These are phyloP conservation scores for Palythoa heliodiscus DNA, from an alignment of 92 coral and sea anemone genomes.

Conservation along the genomic window DNA sequence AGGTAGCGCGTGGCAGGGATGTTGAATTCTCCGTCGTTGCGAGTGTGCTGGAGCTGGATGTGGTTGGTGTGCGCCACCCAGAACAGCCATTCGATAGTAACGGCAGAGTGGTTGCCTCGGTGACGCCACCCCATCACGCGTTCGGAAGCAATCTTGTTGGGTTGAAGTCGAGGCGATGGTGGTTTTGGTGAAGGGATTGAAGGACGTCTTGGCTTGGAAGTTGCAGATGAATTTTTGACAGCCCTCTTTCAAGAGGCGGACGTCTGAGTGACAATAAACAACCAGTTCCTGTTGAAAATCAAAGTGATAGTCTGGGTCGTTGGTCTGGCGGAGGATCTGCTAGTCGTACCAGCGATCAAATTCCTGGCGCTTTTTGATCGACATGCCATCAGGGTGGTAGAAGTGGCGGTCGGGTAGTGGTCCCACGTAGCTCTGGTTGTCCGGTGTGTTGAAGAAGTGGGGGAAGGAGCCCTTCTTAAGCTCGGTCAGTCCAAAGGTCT, in stretches of 20 bases:
- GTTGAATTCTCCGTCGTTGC: background rate
- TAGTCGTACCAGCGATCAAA: too few species aligned
- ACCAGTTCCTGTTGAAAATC: too few species aligned
- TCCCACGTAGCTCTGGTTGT: constrained; percentile 14
- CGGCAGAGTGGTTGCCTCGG: background rate
- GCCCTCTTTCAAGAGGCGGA: too few species aligned
- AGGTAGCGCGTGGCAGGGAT: background rate
- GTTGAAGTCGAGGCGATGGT: background rate
- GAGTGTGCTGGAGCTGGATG: background rate
- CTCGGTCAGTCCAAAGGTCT: background rate
- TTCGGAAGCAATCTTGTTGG: background rate
- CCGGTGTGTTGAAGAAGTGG: constrained; percentile 12
- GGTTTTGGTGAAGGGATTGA: too few species aligned
- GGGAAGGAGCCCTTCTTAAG: constrained; percentile 5
- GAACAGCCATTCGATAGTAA: background rate
- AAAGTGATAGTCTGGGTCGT: too few species aligned
- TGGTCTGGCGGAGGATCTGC: too few species aligned
- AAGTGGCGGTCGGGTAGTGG: background rate
- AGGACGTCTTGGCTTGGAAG: too few species aligned
- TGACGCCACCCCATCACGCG: background rate
- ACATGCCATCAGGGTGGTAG: too few species aligned
- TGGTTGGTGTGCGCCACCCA: background rate
- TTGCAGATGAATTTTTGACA: too few species aligned
- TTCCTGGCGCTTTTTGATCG: too few species aligned
- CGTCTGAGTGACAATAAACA: too few species aligned